Conservation (phyloP, 2,888 invertebrate genomes). For the Lasioglossum lativentre region DNA sequence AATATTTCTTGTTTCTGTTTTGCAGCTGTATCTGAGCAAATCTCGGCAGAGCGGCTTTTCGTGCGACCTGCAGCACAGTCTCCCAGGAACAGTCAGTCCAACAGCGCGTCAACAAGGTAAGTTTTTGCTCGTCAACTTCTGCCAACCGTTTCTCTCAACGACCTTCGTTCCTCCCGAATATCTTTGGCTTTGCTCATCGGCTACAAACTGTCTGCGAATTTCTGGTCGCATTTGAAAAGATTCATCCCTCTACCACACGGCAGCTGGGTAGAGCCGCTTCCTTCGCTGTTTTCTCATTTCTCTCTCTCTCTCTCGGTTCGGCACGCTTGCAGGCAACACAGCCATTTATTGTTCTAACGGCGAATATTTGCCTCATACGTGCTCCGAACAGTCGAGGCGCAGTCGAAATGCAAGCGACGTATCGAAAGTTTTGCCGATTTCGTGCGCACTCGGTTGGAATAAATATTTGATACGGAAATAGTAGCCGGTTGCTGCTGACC, state of each 20-base stretch:
- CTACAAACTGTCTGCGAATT: conserved; percentile 43
- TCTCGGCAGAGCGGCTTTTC: conserved; percentile 76
- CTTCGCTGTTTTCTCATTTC: conserved; percentile 30
- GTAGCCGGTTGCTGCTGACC: not conserved
- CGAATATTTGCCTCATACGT: conserved; percentile 55
- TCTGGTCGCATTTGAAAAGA: conserved; percentile 34
- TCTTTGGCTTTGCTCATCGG: conserved; percentile 29
- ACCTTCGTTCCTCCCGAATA: conserved; percentile 29
- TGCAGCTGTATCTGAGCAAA: conserved; percentile 82
- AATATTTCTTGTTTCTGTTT: conserved; percentile 43
- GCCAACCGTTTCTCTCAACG: not conserved
- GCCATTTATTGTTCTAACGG: conserved; percentile 63
- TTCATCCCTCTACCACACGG: not conserved
- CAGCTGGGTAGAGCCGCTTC: not conserved
- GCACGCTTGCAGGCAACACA: conserved; percentile 41
- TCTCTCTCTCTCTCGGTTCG: conserved; percentile 44
- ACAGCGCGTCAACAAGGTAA: conserved; percentile 82
- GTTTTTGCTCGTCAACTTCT: conserved; percentile 43
- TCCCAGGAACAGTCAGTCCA: conserved; percentile 77
- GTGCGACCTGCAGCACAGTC: conserved; percentile 74
- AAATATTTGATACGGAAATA: conserved; percentile 36
- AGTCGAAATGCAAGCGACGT: conserved; percentile 35
- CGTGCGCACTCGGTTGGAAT: conserved; percentile 39
- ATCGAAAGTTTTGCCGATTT: conserved; percentile 44
- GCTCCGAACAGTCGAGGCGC: conserved; percentile 28